Percentiles rank a stretch among this genome's conserved stretches.
Conservation (phyloP, 2,888 invertebrate species). For the Leptinotarsa peninsularis region DNA sequence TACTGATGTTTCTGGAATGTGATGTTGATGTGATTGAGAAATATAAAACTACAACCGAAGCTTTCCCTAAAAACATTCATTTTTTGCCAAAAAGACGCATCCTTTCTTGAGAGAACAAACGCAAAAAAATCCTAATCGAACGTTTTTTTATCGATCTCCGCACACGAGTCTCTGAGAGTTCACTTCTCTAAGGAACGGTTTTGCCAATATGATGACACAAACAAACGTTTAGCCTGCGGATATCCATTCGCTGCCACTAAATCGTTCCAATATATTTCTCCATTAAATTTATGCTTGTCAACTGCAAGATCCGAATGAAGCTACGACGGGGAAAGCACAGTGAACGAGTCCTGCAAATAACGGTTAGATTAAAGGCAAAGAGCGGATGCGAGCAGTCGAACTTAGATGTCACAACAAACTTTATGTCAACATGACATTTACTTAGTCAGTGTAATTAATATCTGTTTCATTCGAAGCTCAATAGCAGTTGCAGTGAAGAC, state of each 20-base stretch:
- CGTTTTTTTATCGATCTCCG: slow-evolving; percentile 12
- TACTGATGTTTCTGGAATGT: too few relatives aligned
- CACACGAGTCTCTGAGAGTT: slow-evolving; percentile 26
- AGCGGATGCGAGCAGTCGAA: slow-evolving; percentile 50
- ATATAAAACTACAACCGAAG: not conserved
- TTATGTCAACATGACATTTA: slow-evolving; percentile 39
- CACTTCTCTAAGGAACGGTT: slow-evolving; percentile 32
- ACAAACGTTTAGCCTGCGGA: slow-evolving; percentile 57
- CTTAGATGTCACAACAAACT: slow-evolving; percentile 42
- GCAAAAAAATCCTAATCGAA: not conserved
- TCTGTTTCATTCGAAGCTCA: slow-evolving; percentile 22
- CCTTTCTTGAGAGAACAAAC: not conserved
- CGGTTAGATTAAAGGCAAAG: slow-evolving; percentile 51
- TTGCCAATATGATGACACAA: slow-evolving; percentile 54
- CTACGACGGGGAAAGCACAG: slow-evolving; percentile 46
- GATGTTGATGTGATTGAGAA: too few relatives aligned
- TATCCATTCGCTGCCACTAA: slow-evolving; percentile 53
- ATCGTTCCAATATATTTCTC: slow-evolving; percentile 52
- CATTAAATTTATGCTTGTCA: slow-evolving; percentile 56
- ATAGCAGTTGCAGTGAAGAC: slow-evolving; percentile 8
- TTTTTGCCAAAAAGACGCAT: not conserved
- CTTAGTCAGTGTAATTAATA: slow-evolving; percentile 34
- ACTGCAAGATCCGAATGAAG: slow-evolving; percentile 55
- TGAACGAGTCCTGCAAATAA: slow-evolving; percentile 29
- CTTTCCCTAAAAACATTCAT: not conserved